Evolutionary conservation across 2,113 vertebrate genomes (phyloP).

Genomic region (Planiliza haematocheilus): DNA sequence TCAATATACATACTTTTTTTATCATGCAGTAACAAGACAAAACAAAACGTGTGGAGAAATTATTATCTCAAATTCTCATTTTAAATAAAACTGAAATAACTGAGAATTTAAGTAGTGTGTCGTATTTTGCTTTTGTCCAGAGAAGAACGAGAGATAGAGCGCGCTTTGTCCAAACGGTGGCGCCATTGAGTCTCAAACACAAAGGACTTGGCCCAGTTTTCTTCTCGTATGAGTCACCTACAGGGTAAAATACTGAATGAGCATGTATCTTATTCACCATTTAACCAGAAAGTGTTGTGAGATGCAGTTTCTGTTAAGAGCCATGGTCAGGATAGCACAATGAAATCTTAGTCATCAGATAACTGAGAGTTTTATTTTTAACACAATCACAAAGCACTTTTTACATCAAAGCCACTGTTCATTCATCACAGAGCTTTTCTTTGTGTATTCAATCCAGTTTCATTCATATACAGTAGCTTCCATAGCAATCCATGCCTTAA

Average conservation of each 20-base stretch:
- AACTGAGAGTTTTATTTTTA: too few species aligned
- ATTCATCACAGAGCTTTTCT: too few species aligned
- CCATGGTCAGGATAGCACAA: too few species aligned
- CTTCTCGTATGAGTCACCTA: neutral
- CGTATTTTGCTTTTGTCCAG: conserved; percentile 10
- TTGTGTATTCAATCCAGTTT: too few species aligned
- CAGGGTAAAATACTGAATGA: neutral
- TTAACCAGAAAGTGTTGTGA: too few species aligned
- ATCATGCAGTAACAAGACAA: conserved; percentile 54
- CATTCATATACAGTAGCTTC: too few species aligned
- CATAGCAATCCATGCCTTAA: too few species aligned
- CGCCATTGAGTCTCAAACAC: conserved; percentile 45
- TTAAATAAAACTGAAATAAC: conserved; percentile 73
- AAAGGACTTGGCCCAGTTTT: neutral
- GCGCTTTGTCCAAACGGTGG: conserved; percentile 54
- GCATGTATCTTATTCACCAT: too few species aligned
- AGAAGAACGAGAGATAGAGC: neutral
- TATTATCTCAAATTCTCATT: conserved; percentile 60
- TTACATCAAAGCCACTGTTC: too few species aligned
- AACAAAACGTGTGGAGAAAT: conserved; percentile 55
- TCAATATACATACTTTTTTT: conserved; percentile 56
- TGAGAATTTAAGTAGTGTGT: conserved; percentile 5
- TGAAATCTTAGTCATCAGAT: too few species aligned
- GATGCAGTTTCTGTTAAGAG: too few species aligned
- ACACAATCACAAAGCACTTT: too few species aligned